These are phyloP conservation scores for Trachymyrmex cornetzi DNA, from an alignment of 1,140 invertebrate species.

Conservation along the genomic window DNA sequence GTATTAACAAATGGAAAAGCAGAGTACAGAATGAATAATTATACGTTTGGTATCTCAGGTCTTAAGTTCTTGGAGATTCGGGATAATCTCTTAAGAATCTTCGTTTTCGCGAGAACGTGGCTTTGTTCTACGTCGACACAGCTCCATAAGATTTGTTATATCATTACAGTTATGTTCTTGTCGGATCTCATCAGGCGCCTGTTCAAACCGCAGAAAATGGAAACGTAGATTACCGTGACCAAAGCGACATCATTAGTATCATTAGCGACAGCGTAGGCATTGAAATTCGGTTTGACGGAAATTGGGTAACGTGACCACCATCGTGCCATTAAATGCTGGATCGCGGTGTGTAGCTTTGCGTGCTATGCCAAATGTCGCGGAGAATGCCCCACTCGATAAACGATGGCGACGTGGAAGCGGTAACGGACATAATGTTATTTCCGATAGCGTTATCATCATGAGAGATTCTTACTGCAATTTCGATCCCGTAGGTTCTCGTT, in stretches of 20 bases:
- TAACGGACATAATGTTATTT: constrained; percentile 42
- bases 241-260: constrained; percentile 29
- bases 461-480: constrained; percentile 11
- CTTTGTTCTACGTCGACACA: not conserved
- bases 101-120: not conserved
- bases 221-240: constrained; percentile 59
- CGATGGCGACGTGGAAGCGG: constrained; percentile 12
- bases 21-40: not conserved
- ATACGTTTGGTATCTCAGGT: not conserved
- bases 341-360: constrained; percentile 26
- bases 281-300: constrained; percentile 68
- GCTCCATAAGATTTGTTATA: not conserved
- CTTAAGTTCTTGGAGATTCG: not conserved
- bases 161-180: not conserved
- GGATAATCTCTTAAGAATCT: not conserved
- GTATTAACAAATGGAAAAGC: too few relatives aligned
- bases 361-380: constrained; percentile 53
- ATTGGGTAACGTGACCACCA: constrained; percentile 69
- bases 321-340: constrained; percentile 60
- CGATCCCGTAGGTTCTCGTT: not conserved
- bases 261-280: constrained; percentile 48
- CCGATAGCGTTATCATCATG: constrained; percentile 15
- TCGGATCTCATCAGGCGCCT: not conserved
- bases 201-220: constrained; percentile 62
- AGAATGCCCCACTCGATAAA: constrained; percentile 56